These are phyloP conservation scores for Emys orbicularis DNA, from an alignment of 2,797 vertebrate species.

Conservation along the genomic window DNA sequence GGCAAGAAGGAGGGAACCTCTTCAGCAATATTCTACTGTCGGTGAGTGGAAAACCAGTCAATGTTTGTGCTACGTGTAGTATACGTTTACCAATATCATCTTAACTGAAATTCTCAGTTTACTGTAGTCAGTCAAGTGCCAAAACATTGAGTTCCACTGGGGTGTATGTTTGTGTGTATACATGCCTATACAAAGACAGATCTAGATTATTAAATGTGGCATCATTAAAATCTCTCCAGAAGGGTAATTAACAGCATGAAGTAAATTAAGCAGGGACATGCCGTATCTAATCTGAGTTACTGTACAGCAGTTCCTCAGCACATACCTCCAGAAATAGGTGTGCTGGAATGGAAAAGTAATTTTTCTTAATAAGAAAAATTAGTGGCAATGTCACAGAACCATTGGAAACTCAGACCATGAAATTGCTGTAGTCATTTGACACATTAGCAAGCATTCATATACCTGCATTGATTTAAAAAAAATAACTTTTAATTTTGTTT, in stretches of 20 bases:
- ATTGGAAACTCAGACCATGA: slow-evolving; percentile 14
- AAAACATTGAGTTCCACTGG: slow-evolving; percentile 13
- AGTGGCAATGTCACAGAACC: slow-evolving; percentile 30
- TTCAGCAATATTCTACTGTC: background rate
- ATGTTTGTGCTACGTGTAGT: background rate
- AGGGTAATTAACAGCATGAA: slow-evolving; percentile 69
- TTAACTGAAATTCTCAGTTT: background rate
- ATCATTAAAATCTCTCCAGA: slow-evolving; percentile 70
- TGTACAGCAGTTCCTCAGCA: slow-evolving; percentile 29
- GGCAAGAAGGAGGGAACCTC: background rate
- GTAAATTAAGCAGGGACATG: slow-evolving; percentile 66
- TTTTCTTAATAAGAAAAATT: slow-evolving; percentile 54
- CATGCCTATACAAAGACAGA: background rate
- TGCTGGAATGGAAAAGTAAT: slow-evolving; percentile 20
- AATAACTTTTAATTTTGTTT: background rate
- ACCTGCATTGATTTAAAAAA: background rate
- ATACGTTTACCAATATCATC: background rate
- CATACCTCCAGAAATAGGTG: slow-evolving; percentile 14
- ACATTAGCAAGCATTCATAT: background rate
- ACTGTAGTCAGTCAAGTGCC: background rate
- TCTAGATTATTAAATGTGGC: slow-evolving; percentile 57
- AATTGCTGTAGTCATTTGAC: background rate
- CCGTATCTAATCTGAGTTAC: slow-evolving; percentile 62
- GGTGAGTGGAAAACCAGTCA: background rate
- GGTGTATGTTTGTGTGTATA: background rate